Percentiles rank a stretch among this genome's conserved stretches.
Conservation (phyloP, 2,888 invertebrate genomes). For the Terebella lapidaria region DNA sequence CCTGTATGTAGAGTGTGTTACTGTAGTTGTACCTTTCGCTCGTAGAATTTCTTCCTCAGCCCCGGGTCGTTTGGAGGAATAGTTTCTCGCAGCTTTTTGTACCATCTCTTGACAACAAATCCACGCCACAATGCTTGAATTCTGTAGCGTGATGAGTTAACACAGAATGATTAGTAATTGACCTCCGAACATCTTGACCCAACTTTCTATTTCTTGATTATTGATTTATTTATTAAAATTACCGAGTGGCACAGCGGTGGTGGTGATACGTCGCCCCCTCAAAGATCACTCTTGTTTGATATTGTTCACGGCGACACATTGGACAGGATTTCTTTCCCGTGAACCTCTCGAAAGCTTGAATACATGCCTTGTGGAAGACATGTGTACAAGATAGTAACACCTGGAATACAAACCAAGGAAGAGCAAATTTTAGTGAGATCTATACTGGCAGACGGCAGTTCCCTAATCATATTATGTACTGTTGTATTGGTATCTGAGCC, state of each 20-base stretch:
- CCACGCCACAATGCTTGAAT: slow-evolving; percentile 52
- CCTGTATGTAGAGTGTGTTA: not conserved
- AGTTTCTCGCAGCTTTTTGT: slow-evolving; percentile 43
- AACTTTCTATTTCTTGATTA: not conserved
- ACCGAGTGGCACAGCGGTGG: slow-evolving; percentile 46
- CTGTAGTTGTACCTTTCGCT: slow-evolving; percentile 41
- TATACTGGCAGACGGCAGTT: no score
- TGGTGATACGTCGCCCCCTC: slow-evolving; percentile 45
- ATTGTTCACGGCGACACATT: slow-evolving; percentile 50
- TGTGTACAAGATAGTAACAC: slow-evolving; percentile 50
- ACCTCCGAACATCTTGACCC: no score
- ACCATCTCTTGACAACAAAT: slow-evolving; percentile 49
- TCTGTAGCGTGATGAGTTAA: slow-evolving; percentile 25
- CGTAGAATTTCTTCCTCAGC: slow-evolving; percentile 46
- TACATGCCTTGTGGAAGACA: slow-evolving; percentile 51
- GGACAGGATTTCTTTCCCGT: slow-evolving; percentile 51
- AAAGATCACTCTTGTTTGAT: slow-evolving; percentile 50
- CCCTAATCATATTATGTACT: not conserved
- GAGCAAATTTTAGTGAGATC: no score
- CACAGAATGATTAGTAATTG: not conserved
- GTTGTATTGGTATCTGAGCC: no score
- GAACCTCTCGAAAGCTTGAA: slow-evolving; percentile 52
- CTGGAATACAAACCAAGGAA: slow-evolving; percentile 26
- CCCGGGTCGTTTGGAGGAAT: slow-evolving; percentile 49
- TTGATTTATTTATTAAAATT: slow-evolving; percentile 11